phyloP scores from a whole-genome alignment of 2,113 vertebrate genomes.

The Albula glossodonta region DNA sequence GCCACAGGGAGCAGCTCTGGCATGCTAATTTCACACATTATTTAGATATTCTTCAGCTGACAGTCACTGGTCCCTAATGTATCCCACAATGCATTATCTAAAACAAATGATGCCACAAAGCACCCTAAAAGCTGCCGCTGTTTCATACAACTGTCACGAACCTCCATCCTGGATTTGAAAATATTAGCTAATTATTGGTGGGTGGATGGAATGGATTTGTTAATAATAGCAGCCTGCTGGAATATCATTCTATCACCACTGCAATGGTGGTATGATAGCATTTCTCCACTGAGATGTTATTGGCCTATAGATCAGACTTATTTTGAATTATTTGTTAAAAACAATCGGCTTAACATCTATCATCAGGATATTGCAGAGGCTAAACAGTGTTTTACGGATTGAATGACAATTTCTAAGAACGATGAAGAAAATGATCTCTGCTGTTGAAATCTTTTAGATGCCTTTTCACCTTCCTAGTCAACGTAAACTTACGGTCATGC shows the following conservation, averaged over 20 bases:
- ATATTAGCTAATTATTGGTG: constrained; percentile 46
- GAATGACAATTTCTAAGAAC: neutral
- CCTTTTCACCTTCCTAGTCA: neutral
- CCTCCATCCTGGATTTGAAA: constrained; percentile 35
- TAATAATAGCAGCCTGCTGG: constrained; percentile 7
- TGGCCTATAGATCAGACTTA: constrained; percentile 33
- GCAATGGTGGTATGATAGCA: constrained; percentile 20
- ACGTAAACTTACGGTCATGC: neutral
- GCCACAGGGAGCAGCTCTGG: neutral
- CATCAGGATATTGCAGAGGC: constrained; percentile 4
- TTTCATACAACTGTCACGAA: constrained; percentile 34
- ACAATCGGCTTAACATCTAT: constrained; percentile 36
- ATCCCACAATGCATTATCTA: constrained; percentile 38
- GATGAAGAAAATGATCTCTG: neutral
- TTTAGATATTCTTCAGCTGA: constrained; percentile 31
- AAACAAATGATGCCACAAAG: constrained; percentile 26
- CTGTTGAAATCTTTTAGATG: neutral
- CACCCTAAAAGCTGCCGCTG: constrained; percentile 13
- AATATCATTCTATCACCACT: constrained; percentile 26
- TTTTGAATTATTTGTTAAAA: constrained; percentile 18
- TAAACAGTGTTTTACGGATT: constrained; percentile 2
- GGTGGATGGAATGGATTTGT: neutral
- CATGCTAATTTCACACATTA: constrained; percentile 36
- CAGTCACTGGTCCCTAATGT: constrained; percentile 2
- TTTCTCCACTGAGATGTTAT: constrained; percentile 33